Base-by-base conservation (phyloP, 2,797 vertebrate genomes). In the Threskiornis aethiopicus region DNA sequence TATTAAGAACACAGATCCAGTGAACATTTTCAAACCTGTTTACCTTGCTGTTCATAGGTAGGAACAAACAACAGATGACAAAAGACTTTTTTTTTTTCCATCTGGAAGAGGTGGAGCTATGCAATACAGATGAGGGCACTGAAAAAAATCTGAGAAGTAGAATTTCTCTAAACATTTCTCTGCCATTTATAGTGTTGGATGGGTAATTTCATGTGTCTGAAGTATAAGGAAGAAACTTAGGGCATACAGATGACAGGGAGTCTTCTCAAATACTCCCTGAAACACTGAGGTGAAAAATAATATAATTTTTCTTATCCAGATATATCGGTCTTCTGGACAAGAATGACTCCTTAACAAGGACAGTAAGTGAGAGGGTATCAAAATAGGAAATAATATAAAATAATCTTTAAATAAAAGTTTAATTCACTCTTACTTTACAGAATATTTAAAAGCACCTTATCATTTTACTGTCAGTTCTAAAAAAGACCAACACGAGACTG, bases 381-480 rank as follows among this genome's bases (percentile, higher is more conserved):
- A 82, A 92, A 55, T 64, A 94, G 70, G 39, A 95, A 96, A 96
- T 76, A 75, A 98, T 58, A 75, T 82, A 67, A 93, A 95, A 94
- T 85, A 86, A 95, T 61, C 39, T 96, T 97, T 94, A 97, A 97
- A 97, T 96, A 98, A 98, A 98, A 98, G 90, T 96, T 97, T 98
- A 97, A 97, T 98, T 97, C 93, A 97, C 94, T 98, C 89, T 97
- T 96, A 95, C 95, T 98, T 98, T 96, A 97, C 90, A 98, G 96
- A 90, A 96, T 97, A 97, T 98, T 98, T 97, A 89, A 95, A 97
- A 98, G 97, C 97, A 98, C 98, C 97, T 91, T 95, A 95, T 96
- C 85, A 96, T 97, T 94, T 94, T 97, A 95, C 92, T 94, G 72
- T 96, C 93, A 94, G 75, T 89, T 96, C 96, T 97, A 90, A 95